Conservation (phyloP, 2,113 vertebrate species). For the Sitta europaea region DNA sequence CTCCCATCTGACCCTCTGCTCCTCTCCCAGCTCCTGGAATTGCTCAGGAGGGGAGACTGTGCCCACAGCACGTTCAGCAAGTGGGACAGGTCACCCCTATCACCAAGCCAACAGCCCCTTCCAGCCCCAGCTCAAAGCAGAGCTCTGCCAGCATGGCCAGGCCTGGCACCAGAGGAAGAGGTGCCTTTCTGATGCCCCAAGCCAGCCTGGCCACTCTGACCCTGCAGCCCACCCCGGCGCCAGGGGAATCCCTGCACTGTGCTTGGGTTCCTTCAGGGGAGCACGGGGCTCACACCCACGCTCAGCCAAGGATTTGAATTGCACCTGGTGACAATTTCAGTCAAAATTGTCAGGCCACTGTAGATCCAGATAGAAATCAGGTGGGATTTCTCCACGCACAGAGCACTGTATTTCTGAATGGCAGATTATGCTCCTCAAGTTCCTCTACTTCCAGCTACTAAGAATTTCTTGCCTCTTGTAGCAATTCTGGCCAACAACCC, state of each 20-base stretch:
- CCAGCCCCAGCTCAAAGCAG: background rate
- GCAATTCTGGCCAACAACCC: background rate
- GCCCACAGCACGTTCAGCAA: background rate
- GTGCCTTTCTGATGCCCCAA: accelerated
- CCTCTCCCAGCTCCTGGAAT: background rate
- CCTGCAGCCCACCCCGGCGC: no score
- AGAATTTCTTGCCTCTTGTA: background rate
- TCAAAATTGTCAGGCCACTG: background rate
- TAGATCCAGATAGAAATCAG: background rate
- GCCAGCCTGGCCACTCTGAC: no score
- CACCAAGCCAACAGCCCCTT: accelerated
- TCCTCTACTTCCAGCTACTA: background rate
- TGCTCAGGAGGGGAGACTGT: background rate
- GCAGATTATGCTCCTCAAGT: background rate
- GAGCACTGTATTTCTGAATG: background rate
- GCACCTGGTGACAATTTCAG: accelerated
- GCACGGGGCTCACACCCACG: accelerated
- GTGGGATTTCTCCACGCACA: background rate
- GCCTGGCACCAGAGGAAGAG: background rate
- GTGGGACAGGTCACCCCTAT: background rate
- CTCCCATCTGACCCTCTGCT: background rate
- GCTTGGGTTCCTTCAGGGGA: background rate
- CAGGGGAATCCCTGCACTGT: accelerated
- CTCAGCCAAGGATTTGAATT: background rate
- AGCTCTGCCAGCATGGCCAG: background rate